Conservation (phyloP, 1,140 invertebrate genomes). For the Bilobella aurantiaca region DNA sequence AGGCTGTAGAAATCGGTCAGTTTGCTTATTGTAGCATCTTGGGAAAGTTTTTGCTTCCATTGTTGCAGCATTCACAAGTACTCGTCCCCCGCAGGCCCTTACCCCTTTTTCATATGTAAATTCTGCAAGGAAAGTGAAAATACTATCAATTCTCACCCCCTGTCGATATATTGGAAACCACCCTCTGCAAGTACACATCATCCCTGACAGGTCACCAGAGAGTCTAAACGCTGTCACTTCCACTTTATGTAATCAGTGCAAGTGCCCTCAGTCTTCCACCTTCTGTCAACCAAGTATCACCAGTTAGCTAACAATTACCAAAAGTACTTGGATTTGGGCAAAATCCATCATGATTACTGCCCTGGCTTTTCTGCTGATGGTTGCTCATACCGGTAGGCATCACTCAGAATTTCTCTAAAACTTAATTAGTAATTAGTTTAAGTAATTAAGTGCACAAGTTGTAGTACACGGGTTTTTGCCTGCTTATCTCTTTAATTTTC, state of each 20-base stretch:
- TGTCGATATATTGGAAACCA: no score
- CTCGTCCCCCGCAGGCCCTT: background rate
- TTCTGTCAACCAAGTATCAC: background rate
- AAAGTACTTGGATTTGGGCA: background rate
- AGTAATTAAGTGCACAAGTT: no score
- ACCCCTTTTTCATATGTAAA: background rate
- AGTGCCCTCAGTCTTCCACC: background rate
- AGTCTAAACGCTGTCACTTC: background rate
- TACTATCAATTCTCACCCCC: no score
- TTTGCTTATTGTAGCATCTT: slow-evolving; percentile 24
- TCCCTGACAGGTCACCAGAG: background rate
- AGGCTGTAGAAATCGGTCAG: slow-evolving; percentile 25
- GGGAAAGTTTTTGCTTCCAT: slow-evolving; percentile 19
- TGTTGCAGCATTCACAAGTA: background rate
- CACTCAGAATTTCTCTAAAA: no score
- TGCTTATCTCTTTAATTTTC: no score
- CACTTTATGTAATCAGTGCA: background rate
- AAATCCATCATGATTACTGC: slow-evolving; percentile 10
- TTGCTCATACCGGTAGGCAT: slow-evolving; percentile 21
- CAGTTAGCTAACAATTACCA: background rate
- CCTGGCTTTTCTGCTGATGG: slow-evolving; percentile 2
- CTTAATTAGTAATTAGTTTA: no score
- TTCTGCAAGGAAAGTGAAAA: background rate
- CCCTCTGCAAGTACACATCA: no score
- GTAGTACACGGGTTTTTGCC: no score